These are phyloP conservation scores for Sus scrofa DNA, from an alignment of 2,113 vertebrate genomes.

Conservation along the genomic window DNA sequence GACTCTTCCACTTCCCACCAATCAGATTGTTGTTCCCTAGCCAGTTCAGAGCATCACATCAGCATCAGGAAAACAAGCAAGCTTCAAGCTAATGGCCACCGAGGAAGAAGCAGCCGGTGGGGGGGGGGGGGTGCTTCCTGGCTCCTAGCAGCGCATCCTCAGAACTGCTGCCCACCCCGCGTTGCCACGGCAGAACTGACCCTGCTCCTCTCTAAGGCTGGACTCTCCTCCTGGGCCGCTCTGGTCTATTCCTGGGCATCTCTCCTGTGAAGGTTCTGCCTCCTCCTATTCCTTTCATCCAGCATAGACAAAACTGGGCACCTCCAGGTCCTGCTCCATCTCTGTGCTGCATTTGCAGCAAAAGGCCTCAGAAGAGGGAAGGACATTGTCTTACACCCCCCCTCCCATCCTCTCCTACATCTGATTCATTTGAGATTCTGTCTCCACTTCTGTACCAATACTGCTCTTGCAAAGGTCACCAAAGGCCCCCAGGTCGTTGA, in stretches of 20 bases:
- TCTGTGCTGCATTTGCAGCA: background rate
- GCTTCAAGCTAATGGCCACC: constrained; percentile 53
- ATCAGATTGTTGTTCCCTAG: constrained; percentile 21
- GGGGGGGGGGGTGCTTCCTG: fast-evolving
- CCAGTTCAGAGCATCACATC: constrained; percentile 62
- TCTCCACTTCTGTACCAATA: background rate
- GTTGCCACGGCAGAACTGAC: fast-evolving
- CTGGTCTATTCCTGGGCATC: background rate
- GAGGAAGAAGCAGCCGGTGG: background rate
- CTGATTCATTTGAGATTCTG: background rate
- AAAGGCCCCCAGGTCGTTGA: background rate
- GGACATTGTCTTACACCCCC: background rate
- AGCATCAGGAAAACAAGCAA: constrained; percentile 61
- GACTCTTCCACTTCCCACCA: constrained; percentile 57
- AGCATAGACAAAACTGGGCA: background rate
- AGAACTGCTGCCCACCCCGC: too few species aligned
- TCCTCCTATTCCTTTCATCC: background rate
- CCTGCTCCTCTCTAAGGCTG: fast-evolving
- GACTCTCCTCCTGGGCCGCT: background rate
- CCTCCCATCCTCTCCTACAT: background rate
- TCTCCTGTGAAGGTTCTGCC: background rate
- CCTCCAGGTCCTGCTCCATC: background rate
- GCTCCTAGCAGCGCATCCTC: fast-evolving
- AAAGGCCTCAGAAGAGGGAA: background rate
- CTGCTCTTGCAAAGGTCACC: background rate